Percentiles rank a stretch among this genome's conserved stretches.
Conservation (phyloP, 2,888 invertebrate species). For the Gortyna flavago region DNA sequence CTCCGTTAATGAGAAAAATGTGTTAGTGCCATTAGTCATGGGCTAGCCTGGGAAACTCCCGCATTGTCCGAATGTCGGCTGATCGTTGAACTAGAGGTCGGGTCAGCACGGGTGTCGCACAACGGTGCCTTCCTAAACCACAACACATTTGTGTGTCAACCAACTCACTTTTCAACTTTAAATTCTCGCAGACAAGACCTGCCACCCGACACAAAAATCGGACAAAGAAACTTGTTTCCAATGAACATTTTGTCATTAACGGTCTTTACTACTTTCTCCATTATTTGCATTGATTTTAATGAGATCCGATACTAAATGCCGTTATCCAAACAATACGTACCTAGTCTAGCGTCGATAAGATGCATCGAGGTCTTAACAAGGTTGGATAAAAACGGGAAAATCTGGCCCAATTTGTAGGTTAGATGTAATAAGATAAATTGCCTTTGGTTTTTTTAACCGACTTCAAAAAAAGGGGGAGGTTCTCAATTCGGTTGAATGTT, state of each 20-base stretch:
- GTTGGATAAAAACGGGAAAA: conserved; percentile 30
- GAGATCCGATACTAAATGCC: conserved; percentile 36
- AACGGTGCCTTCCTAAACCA: conserved; percentile 77
- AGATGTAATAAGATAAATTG: conserved; percentile 33
- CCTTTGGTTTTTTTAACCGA: neutral
- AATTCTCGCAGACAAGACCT: conserved; percentile 65
- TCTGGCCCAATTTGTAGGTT: conserved; percentile 38
- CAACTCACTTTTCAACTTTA: conserved; percentile 66
- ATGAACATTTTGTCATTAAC: conserved; percentile 53
- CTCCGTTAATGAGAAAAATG: conserved; percentile 42
- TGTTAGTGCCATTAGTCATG: conserved; percentile 51
- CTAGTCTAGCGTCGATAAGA: neutral
- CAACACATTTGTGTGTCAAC: conserved; percentile 65
- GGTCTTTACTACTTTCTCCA: conserved; percentile 64
- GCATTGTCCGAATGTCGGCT: conserved; percentile 75
- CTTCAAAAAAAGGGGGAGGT: too few relatives aligned
- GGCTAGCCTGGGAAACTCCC: conserved; percentile 61
- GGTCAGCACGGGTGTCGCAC: conserved; percentile 72
- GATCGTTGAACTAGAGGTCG: conserved; percentile 67
- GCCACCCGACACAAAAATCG: conserved; percentile 47
- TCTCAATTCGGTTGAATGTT: too few relatives aligned
- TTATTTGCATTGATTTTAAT: conserved; percentile 53
- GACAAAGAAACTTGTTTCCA: conserved; percentile 66
- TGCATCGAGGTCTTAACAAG: conserved; percentile 14
- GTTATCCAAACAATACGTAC: conserved; percentile 29